Percentiles rank a stretch among this genome's conserved stretches.
These are phyloP conservation scores for Melinopterus prodromus DNA, from an alignment of 2,888 invertebrate genomes.

Conservation along the genomic window DNA sequence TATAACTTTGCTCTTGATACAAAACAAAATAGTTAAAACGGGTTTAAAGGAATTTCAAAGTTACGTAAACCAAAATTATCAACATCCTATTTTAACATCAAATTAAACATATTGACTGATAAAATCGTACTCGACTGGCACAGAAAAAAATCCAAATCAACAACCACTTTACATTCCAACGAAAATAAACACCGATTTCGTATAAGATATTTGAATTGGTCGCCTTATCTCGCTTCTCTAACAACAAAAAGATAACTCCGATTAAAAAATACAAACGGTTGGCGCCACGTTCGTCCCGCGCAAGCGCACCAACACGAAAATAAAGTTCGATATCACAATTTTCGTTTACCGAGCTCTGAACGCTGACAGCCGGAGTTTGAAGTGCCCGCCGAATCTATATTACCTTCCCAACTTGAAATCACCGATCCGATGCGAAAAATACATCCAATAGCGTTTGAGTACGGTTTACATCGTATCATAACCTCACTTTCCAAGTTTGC, in stretches of 20 bases:
- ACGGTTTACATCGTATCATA: constrained; percentile 38
- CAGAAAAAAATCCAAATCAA: neutral
- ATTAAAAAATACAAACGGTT: constrained; percentile 7
- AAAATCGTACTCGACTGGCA: neutral
- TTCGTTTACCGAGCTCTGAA: constrained; percentile 7
- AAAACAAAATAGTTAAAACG: no score
- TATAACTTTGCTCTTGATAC: no score
- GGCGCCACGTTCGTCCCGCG: neutral
- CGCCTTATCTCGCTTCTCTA: no score
- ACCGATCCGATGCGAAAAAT: constrained; percentile 51
- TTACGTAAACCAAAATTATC: no score
- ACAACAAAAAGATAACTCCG: neutral
- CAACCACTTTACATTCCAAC: neutral
- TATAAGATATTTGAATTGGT: neutral
- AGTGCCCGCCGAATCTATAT: constrained; percentile 44
- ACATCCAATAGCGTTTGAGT: constrained; percentile 46
- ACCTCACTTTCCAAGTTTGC: neutral
- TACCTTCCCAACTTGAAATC: constrained; percentile 48
- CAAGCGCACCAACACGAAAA: constrained; percentile 11
- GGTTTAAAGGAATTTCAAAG: no score
- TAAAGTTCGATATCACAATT: neutral
- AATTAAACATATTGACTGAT: neutral
- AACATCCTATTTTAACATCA: no score
- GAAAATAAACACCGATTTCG: neutral
- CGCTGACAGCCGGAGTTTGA: neutral